Percentiles rank a stretch among this genome's conserved stretches.
These are phyloP conservation scores for Falco cherrug DNA, from an alignment of 2,797 vertebrate species.

Conservation along the genomic window DNA sequence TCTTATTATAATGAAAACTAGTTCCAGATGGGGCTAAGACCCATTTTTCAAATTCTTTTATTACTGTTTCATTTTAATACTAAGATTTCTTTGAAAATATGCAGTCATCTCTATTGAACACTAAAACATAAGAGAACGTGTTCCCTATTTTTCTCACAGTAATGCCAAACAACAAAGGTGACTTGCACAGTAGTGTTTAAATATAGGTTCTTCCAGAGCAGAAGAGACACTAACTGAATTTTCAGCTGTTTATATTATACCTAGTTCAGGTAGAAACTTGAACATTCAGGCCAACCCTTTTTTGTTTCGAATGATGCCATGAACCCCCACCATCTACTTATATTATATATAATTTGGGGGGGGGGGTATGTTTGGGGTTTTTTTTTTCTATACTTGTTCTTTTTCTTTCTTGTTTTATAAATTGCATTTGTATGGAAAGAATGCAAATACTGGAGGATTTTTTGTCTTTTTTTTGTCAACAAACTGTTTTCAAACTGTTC, in stretches of 20 bases:
- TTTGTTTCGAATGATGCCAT: neutral
- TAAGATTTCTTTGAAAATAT: neutral
- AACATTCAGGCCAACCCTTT: neutral
- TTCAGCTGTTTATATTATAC: neutral
- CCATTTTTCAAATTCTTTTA: neutral
- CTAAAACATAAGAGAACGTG: neutral
- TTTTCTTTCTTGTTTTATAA: neutral
- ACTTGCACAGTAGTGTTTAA: neutral
- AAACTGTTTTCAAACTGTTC: neutral
- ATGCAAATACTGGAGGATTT: neutral
- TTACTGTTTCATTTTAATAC: neutral
- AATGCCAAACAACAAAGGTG: neutral
- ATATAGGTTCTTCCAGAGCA: neutral
- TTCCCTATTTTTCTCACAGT: neutral
- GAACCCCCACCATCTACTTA: neutral
- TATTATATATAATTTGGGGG: no score
- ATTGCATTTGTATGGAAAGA: neutral
- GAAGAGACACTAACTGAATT: neutral
- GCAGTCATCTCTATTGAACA: neutral
- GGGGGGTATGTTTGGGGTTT: accelerated
- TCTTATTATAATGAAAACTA: neutral
- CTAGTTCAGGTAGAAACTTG: neutral
- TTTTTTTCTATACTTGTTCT: neutral
- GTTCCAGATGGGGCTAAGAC: neutral
- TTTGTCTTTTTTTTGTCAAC: neutral